phyloP scores from a whole-genome alignment of 2,888 invertebrate genomes.

The Eupithecia exiguata region DNA sequence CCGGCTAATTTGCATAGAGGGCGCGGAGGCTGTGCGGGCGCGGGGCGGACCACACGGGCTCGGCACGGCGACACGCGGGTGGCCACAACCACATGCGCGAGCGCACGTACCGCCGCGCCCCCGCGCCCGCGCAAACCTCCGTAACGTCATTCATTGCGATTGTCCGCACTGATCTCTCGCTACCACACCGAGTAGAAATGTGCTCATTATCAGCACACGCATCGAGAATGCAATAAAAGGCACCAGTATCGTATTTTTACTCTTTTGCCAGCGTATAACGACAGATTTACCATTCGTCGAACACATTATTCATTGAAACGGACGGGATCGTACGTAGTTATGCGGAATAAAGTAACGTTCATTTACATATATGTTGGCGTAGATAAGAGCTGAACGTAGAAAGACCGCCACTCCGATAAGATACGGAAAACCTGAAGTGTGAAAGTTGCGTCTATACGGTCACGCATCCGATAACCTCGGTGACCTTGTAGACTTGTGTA shows the following conservation, averaged over 20 bases:
- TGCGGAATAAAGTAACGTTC: slow-evolving; percentile 53
- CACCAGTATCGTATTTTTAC: slow-evolving; percentile 58
- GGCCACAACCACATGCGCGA: slow-evolving; percentile 81
- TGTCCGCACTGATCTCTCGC: slow-evolving; percentile 76
- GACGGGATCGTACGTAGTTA: slow-evolving; percentile 47
- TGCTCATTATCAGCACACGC: slow-evolving; percentile 79
- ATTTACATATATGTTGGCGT: slow-evolving; percentile 42
- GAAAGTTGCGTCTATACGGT: slow-evolving; percentile 61
- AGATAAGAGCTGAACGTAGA: slow-evolving; percentile 52
- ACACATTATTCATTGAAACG: slow-evolving; percentile 43
- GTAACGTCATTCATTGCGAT: slow-evolving; percentile 82
- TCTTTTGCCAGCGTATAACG: slow-evolving; percentile 59
- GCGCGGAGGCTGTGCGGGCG: slow-evolving; percentile 57
- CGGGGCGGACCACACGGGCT: slow-evolving; percentile 82
- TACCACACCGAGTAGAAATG: slow-evolving; percentile 80
- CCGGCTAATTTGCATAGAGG: slow-evolving; percentile 83
- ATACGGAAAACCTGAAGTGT: slow-evolving; percentile 55
- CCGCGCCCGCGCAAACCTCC: slow-evolving; percentile 54
- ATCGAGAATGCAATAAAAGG: slow-evolving; percentile 73
- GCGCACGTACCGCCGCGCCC: slow-evolving; percentile 69
- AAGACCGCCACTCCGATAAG: slow-evolving; percentile 57
- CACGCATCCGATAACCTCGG: slow-evolving; percentile 64
- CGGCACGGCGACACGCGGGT: slow-evolving; percentile 82
- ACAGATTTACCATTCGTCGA: slow-evolving; percentile 60
- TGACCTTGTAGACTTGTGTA: slow-evolving; percentile 61